These are phyloP conservation scores for Tenodera sinensis DNA, from an alignment of 2,888 invertebrate genomes.

Conservation along the genomic window DNA sequence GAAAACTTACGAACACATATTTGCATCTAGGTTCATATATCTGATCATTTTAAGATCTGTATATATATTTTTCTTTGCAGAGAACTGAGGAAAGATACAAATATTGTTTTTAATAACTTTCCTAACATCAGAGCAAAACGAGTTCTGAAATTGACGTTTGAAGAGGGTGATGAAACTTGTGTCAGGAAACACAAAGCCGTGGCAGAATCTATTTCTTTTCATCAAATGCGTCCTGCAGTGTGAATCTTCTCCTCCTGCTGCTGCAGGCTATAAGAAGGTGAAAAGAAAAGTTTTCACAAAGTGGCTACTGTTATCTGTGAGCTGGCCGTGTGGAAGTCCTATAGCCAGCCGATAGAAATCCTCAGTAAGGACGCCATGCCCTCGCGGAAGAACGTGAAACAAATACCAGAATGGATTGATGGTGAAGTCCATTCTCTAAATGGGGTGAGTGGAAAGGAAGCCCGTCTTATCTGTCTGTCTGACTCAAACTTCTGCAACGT, in stretches of 20 bases:
- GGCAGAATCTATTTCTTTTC: too few species aligned
- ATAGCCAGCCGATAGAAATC: not conserved
- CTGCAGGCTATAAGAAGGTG: not conserved
- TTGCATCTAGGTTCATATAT: too few species aligned
- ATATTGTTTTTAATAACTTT: too few species aligned
- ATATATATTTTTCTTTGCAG: too few species aligned
- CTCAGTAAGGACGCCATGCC: not conserved
- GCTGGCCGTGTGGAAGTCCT: not conserved
- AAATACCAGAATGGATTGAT: constrained; percentile 5
- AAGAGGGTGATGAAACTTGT: too few species aligned
- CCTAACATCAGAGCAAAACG: too few species aligned
- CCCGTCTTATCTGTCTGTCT: not conserved
- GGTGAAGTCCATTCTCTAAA: not conserved
- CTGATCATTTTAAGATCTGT: too few species aligned
- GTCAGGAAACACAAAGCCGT: too few species aligned
- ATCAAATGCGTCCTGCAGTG: not conserved
- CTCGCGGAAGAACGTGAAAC: constrained; percentile 10
- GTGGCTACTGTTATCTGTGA: not conserved
- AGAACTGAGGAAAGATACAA: too few species aligned
- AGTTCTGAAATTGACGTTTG: too few species aligned
- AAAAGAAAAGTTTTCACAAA: not conserved
- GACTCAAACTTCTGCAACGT: not conserved
- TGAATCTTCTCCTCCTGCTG: not conserved
- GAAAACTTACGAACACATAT: too few species aligned
- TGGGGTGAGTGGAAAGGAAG: not conserved